Percentiles rank a stretch among this genome's conserved stretches.
Evolutionary conservation across 2,888 invertebrate genomes (phyloP).

Genomic region (Limenitis camilla): DNA sequence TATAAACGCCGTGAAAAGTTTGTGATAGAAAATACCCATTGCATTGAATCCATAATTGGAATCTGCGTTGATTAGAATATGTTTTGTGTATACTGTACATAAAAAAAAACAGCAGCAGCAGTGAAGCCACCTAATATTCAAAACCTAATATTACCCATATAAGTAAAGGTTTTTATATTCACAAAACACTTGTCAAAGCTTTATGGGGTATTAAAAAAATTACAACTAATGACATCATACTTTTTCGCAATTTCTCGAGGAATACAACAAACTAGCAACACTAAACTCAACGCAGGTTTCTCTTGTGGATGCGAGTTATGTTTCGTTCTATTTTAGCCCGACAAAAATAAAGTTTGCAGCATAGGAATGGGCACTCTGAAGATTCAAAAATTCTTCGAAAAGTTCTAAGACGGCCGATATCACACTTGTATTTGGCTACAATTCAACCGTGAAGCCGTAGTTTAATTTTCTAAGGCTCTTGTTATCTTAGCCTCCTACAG

Average conservation of each 20-base stretch:
- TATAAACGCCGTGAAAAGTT: constrained; percentile 45
- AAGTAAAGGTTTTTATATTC: no score
- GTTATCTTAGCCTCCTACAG: constrained; percentile 8
- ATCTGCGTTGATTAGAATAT: background rate
- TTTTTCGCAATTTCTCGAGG: background rate
- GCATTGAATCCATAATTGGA: background rate
- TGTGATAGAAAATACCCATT: constrained; percentile 42
- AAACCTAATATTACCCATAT: no score
- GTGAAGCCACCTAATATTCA: background rate
- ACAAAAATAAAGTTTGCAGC: constrained; percentile 2
- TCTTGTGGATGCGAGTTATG: background rate
- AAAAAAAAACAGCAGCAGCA: background rate
- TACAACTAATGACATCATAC: no score
- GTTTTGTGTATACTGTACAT: background rate
- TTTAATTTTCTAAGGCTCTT: constrained; percentile 4
- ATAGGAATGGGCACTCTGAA: constrained; percentile 38
- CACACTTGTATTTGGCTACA: constrained; percentile 16
- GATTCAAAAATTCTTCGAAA: constrained; percentile 55
- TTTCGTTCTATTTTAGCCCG: background rate
- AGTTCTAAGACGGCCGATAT: constrained; percentile 40
- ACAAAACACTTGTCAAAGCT: no score
- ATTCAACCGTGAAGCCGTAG: constrained; percentile 12
- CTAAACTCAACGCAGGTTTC: background rate
- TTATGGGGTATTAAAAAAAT: no score
- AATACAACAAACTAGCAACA: background rate